A percentile compares a stretch with the other conserved stretches of the same genome.
Evolutionary conservation across 2,888 invertebrate species (phyloP).

Genomic region (Drepanosiphum platanoidis): DNA sequence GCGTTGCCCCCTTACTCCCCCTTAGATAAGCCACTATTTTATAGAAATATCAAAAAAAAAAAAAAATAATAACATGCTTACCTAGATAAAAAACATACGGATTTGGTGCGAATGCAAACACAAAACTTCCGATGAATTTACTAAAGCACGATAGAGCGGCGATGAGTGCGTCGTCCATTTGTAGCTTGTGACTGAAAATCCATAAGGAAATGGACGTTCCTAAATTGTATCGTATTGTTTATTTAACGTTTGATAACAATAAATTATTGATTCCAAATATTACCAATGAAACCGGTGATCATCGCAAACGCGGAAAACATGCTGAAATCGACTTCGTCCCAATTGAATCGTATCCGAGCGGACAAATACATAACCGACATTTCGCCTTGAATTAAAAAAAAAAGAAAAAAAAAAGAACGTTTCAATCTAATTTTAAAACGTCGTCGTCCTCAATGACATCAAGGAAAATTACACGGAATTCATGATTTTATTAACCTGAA

Average conservation of each 20-base stretch:
- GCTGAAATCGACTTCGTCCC: slow-evolving; percentile 88
- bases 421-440: too few species aligned
- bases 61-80: neutral
- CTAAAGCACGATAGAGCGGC: slow-evolving; percentile 38
- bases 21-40: too few species aligned
- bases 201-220: slow-evolving; percentile 53
- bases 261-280: too few species aligned
- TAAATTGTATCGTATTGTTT: too few species aligned
- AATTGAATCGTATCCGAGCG: slow-evolving; percentile 69
- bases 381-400: slow-evolving; percentile 37
- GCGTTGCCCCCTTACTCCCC: too few species aligned
- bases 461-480: neutral
- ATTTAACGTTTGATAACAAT: neutral
- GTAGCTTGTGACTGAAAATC: slow-evolving; percentile 52
- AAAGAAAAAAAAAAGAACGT: neutral
- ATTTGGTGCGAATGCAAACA: slow-evolving; percentile 52
- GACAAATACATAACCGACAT: slow-evolving; percentile 59
- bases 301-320: slow-evolving; percentile 86
- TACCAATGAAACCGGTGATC: slow-evolving; percentile 84
- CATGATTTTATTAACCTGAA: slow-evolving; percentile 40
- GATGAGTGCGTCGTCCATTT: slow-evolving; percentile 49
- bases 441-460: too few species aligned
- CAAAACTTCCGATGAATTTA: slow-evolving; percentile 50
- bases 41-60: too few species aligned
- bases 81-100: slow-evolving; percentile 31